phyloP scores from a whole-genome alignment of 2,888 invertebrate species.

The Oscheius myriophilus region DNA sequence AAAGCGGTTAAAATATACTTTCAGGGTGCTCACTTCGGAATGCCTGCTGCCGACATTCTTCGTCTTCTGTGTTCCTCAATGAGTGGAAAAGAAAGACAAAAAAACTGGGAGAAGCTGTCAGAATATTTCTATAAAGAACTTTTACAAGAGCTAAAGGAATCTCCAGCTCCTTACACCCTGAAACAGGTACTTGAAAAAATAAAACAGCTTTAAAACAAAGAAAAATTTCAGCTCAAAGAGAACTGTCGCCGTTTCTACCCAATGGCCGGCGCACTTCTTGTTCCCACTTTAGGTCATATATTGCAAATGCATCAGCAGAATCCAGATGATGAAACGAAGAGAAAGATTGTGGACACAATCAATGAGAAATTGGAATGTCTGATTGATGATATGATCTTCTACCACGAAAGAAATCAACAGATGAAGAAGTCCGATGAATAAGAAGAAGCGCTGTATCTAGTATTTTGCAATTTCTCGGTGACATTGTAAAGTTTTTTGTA shows the following conservation, averaged over 20 bases:
- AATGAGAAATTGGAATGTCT: constrained; percentile 21
- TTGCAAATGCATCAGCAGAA: constrained; percentile 23
- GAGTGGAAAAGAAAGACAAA: constrained; percentile 38
- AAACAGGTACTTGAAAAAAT: constrained; percentile 37
- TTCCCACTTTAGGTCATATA: constrained; percentile 25
- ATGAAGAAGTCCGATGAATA: constrained; percentile 21
- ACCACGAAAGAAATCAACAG: constrained; percentile 22
- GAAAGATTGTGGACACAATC: background rate
- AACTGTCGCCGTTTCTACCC: constrained; percentile 3
- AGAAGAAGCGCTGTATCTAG: background rate
- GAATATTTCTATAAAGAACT: constrained; percentile 43
- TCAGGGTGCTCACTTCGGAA: constrained; percentile 41
- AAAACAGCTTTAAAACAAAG: background rate
- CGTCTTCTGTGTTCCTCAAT: constrained; percentile 36
- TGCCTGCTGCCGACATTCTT: constrained; percentile 42
- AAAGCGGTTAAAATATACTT: background rate
- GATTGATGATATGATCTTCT: constrained; percentile 10
- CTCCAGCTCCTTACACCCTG: constrained; percentile 36
- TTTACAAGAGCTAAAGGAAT: constrained; percentile 31
- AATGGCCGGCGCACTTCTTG: constrained; percentile 9
- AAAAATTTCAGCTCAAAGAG: constrained; percentile 10
- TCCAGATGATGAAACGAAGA: constrained; percentile 14
- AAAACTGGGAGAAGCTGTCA: constrained; percentile 38
- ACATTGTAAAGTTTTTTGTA: too few relatives aligned
- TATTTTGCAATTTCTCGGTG: background rate